Percentiles rank a stretch among this genome's conserved stretches.
phyloP scores from a whole-genome alignment of 1,140 invertebrate species.

The Conus betulinus region DNA sequence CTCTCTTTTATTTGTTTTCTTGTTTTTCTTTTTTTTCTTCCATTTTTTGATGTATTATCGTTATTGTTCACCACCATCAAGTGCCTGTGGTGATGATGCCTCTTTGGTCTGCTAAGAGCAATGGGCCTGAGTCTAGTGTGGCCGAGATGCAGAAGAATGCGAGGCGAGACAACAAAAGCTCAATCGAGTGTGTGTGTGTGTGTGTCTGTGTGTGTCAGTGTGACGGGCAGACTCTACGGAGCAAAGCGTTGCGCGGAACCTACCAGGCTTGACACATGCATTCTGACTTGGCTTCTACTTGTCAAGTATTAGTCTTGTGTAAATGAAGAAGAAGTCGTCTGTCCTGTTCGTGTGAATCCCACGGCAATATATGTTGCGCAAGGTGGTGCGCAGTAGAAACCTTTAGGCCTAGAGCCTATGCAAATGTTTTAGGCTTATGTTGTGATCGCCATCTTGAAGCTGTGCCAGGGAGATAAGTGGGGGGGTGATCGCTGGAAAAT shows the following conservation, averaged over 20 bases:
- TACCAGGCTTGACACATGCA: background rate
- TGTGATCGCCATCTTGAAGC: slow-evolving; percentile 75
- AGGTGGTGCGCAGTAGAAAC: slow-evolving; percentile 65
- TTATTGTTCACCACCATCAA: background rate
- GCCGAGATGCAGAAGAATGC: slow-evolving; percentile 6
- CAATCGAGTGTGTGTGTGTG: background rate
- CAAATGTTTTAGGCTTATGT: slow-evolving; percentile 70
- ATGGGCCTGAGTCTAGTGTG: background rate
- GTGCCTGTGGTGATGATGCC: background rate
- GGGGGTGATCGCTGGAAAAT: slow-evolving; percentile 64
- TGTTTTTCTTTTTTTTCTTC: no score
- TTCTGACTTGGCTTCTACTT: background rate
- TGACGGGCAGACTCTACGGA: background rate
- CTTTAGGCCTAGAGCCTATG: slow-evolving; percentile 63
- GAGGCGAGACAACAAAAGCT: background rate
- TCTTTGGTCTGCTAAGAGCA: background rate
- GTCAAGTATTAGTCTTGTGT: background rate
- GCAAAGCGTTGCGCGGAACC: background rate
- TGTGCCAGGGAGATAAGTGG: slow-evolving; percentile 57
- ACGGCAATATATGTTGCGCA: slow-evolving; percentile 73
- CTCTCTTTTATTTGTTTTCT: no score
- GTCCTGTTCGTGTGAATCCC: slow-evolving; percentile 39
- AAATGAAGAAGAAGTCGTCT: background rate
- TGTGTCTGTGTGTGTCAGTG: slow-evolving; percentile 3
- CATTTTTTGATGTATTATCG: no score